Evolutionary conservation across 2,888 invertebrate species (phyloP), one percentile per base, ranked within the genome.

Genomic region (Tolmerus cingulatus): DNA sequence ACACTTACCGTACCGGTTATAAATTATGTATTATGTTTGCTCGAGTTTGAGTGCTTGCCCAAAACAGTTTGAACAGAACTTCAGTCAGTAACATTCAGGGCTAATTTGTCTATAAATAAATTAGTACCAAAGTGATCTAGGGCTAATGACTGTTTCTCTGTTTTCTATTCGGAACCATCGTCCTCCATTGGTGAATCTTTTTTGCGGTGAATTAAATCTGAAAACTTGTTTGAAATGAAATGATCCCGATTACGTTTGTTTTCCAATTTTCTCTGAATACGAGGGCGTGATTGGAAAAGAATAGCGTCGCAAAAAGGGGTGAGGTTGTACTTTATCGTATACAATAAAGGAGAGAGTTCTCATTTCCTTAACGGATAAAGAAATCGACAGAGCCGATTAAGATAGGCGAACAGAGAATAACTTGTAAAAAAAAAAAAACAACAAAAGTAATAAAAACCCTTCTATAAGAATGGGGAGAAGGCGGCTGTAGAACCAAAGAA

Each of bases 341-440:
- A 37, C 78, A 23, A 43, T 40, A 23, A 43, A 78, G 23, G 9
- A 16, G 23, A 78, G 37, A 78, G 37, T 40, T 16, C 76, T 78
- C 78, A 40, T 78, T 66, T 66, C 66, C 43, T 78, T 40, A 43
- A 76, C 37, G 40, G 78, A 78, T 78, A 78, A 78, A 78, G 40
- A 43, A 78, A 78, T 78, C 78, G 78, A 78, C 37, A 43, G 40
- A 43, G 78, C 19, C 43, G 78, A 27, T 40, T 78, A 78, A 40
- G 78, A 78, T 78, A 40, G 78, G 78, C 78, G 40, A 19, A 78
- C 40, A 78, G 43, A 78, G 43, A 78, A 78, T 78, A 19, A 78
- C 78, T 78, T 40, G 23, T 78, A 19, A 46, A 43, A 78, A 78
- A 77, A 78, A 43, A 78, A 43, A 43, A 78, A 43, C 2, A 78